Evolutionary conservation across 2,888 invertebrate species (phyloP), one percentile per base, ranked within the genome.

Genomic region (Minunthozetes semirufus): DNA sequence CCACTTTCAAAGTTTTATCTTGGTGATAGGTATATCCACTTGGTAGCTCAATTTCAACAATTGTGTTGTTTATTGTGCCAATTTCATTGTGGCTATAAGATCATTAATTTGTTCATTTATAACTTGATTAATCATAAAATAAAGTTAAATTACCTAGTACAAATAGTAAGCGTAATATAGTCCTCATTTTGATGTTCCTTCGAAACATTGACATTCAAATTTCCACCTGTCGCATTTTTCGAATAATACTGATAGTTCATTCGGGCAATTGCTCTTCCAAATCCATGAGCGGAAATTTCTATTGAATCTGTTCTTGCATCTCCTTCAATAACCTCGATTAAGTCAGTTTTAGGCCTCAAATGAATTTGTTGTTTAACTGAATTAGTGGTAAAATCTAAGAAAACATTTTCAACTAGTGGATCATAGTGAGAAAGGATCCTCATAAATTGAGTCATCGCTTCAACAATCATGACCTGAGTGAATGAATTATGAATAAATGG

Each of bases 41-140:
- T 63, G 61, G 61, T 25, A 63, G 25, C 27, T 63, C 61, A 17
- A 63, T 27, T 63, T 63, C 61, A 27, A 63, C 25, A 25, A 63
- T 29, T 29, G 8, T n/a, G n/a, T 63, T 63, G 1, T 15, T 29
- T 1, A 29, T n/a, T 4, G 17, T 1, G 1, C 13, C 29, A 2
- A 1, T 15, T 29, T 11, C 15, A 1, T 63, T 63, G 33, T 63
- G 33, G 15, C 61, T 63, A 15, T 29, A 63, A 4, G 29, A 19
- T 56, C 33, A 33, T 33, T 5, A 33, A 33, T 33, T 33, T 33
- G 33, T 33, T n/a, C n/a, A n/a, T n/a, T n/a, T n/a, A n/a, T n/a
- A n/a, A n/a, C 5, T 53, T 53, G 8, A n/a, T 53, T 13, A 53
- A 13, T n/a, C 8, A 53, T 22, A 25, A 61, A 61, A 63, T 8